phyloP scores from a whole-genome alignment of 2,113 vertebrate species.

The Planiliza haematocheilus region DNA sequence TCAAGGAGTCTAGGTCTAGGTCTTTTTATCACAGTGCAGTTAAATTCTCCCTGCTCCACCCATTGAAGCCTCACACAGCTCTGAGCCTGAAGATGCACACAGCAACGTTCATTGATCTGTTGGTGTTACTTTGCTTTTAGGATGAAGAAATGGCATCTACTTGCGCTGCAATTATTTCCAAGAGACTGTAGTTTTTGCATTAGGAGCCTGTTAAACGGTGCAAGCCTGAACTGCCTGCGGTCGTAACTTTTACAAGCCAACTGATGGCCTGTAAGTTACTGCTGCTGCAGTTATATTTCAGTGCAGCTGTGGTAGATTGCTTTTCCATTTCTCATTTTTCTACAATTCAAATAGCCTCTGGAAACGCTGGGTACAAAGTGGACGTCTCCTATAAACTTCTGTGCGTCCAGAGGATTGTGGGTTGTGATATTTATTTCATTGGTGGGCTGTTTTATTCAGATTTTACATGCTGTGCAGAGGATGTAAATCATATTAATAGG shows the following conservation, averaged over 20 bases:
- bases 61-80: neutral
- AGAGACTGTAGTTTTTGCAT: conserved; percentile 46
- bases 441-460: conserved; percentile 4
- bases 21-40: neutral
- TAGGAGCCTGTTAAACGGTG: conserved; percentile 55
- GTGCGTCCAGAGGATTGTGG: conserved; percentile 25
- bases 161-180: conserved; percentile 8
- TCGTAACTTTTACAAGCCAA: conserved; percentile 55
- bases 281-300: conserved; percentile 62
- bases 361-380: conserved; percentile 29
- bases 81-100: conserved; percentile 8
- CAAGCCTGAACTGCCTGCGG: conserved; percentile 41
- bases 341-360: conserved; percentile 56
- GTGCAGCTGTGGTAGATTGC: conserved; percentile 58
- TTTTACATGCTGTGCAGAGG: neutral
- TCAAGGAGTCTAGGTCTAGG: too few relatives aligned
- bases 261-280: conserved; percentile 60
- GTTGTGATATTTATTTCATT: conserved; percentile 23
- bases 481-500: neutral
- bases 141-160: conserved; percentile 23
- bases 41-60: neutral
- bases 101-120: conserved; percentile 15
- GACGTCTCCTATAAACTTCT: conserved; percentile 52
- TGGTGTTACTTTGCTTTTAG: neutral
- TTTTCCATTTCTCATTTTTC: conserved; percentile 66